Evolutionary conservation across 1,140 invertebrate genomes (phyloP).

Genomic region (Leptinotarsa undecemlineata): DNA sequence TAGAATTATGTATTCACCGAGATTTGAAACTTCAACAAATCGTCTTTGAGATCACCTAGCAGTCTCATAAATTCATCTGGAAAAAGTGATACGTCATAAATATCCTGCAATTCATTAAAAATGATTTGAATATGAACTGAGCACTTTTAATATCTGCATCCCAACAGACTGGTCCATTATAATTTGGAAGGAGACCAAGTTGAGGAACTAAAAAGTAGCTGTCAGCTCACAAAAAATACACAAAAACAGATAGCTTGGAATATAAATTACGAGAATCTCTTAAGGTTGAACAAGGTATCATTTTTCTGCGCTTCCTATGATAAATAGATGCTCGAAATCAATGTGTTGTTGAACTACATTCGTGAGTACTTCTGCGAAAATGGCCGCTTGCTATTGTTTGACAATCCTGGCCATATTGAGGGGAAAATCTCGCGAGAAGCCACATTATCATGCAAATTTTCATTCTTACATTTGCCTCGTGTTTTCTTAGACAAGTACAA

Average conservation of each 20-base stretch:
- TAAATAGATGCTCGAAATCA: conserved; percentile 21
- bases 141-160: not conserved
- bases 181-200: conserved; percentile 19
- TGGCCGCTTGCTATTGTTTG: conserved; percentile 28
- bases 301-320: conserved; percentile 31
- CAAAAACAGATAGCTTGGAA: conserved; percentile 26
- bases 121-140: too few species aligned
- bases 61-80: too few species aligned
- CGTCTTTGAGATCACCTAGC: too few species aligned
- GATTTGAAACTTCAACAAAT: too few species aligned
- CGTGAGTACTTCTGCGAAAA: conserved; percentile 17
- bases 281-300: conserved; percentile 30
- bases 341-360: conserved; percentile 28
- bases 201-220: conserved; percentile 24
- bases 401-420: conserved; percentile 26
- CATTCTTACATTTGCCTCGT: conserved; percentile 51
- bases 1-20: too few species aligned
- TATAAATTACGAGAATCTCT: conserved; percentile 28
- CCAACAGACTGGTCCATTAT: conserved; percentile 14
- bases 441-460: conserved; percentile 54
- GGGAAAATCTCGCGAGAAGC: conserved; percentile 34
- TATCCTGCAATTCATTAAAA: too few species aligned
- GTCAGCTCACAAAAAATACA: conserved; percentile 24
- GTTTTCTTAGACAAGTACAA: conserved; percentile 49
- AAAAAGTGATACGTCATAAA: too few species aligned